Percentiles rank a stretch among this genome's conserved stretches.
Conservation (phyloP, 2,888 invertebrate species). For the Sisyra nigra region DNA sequence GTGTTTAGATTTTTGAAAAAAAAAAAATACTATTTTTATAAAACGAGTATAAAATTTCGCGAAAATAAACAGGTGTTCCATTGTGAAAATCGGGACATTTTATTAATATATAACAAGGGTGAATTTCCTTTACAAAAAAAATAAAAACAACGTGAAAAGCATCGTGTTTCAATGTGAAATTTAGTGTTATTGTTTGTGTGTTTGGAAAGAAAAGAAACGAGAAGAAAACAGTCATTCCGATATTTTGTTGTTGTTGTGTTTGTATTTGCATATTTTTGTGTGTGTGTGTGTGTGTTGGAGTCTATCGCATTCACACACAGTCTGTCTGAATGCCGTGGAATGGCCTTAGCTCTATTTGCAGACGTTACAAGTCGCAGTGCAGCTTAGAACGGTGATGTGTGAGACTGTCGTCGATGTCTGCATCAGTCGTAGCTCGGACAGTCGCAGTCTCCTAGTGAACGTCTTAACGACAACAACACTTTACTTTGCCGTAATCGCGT, state of each 20-base stretch:
- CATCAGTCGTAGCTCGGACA: conserved; percentile 3
- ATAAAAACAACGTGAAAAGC: too few species aligned
- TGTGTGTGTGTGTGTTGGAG: not conserved
- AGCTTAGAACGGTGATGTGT: conserved; percentile 12
- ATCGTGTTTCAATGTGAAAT: too few species aligned
- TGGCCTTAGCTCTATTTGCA: conserved; percentile 13
- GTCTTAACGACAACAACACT: too few species aligned
- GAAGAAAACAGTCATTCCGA: too few species aligned
- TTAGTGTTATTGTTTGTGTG: not conserved
- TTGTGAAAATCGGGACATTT: too few species aligned
- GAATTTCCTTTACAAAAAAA: too few species aligned
- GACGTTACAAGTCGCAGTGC: conserved; percentile 13
- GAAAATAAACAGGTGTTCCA: too few species aligned
- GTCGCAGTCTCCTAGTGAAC: conserved; percentile 8
- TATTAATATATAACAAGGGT: too few species aligned
- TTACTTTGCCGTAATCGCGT: conserved; percentile 2
- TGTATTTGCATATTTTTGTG: too few species aligned
- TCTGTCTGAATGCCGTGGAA: conserved; percentile 13
- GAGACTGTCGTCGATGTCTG: conserved; percentile 3
- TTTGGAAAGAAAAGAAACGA: not conserved
- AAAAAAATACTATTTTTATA: too few species aligned
- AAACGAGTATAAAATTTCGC: too few species aligned
- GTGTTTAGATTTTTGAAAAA: not conserved
- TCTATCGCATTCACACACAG: conserved; percentile 6
- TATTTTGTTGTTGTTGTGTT: too few species aligned